A percentile compares a stretch with the other conserved stretches of the same genome.
These are phyloP conservation scores for Ianthella basta DNA, from an alignment of 37 sponge, comb jelly and placozoan species.

Conservation along the genomic window DNA sequence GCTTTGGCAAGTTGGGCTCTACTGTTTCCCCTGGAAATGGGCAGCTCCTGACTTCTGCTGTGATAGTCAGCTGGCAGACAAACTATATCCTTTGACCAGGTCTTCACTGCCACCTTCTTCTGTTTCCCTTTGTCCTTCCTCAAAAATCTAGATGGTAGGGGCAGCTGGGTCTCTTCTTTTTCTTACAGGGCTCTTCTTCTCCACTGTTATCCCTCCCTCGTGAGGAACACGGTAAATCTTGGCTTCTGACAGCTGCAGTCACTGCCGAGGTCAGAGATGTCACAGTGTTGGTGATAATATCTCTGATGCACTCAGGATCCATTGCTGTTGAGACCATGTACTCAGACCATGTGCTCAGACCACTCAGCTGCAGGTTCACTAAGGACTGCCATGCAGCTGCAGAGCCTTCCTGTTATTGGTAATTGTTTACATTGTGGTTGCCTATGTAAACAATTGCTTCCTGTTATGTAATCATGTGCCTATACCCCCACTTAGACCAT, in stretches of 20 bases:
- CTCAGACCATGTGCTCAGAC: too few species aligned
- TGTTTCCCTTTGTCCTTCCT: not conserved
- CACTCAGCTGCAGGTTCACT: too few species aligned
- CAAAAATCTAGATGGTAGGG: not conserved
- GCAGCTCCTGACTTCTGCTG: not conserved
- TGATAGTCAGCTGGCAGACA: not conserved
- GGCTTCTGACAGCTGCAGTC: not conserved
- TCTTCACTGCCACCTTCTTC: not conserved
- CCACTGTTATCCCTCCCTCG: too few species aligned
- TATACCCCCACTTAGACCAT: too few species aligned
- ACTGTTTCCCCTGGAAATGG: conserved; percentile 27
- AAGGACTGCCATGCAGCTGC: too few species aligned
- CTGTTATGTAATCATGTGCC: too few species aligned
- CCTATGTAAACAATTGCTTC: too few species aligned
- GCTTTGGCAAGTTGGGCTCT: conserved; percentile 2
- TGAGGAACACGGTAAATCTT: not conserved
- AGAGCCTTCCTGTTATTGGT: too few species aligned
- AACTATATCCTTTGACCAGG: conserved; percentile 18
- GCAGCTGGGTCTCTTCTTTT: too few species aligned
- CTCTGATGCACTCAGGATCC: conserved; percentile 10
- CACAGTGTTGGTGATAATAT: not conserved
- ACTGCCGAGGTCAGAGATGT: not conserved
- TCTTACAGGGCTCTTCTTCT: too few species aligned
- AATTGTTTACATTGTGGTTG: too few species aligned
- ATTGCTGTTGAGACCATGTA: not conserved